Evolutionary conservation across 2,888 invertebrate genomes (phyloP).

Genomic region (Drosophila pegasa): DNA sequence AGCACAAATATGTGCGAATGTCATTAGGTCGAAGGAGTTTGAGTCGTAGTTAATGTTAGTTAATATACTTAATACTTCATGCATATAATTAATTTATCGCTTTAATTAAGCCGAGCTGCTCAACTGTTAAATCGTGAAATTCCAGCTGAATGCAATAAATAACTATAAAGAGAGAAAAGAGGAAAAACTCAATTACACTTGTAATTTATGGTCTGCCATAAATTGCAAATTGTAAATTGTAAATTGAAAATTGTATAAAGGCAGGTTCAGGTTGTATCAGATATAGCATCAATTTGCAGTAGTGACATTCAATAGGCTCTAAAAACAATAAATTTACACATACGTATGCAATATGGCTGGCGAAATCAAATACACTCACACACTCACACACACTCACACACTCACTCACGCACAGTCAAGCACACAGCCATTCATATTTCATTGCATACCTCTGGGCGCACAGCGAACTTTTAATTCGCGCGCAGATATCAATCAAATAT

Average conservation of each 20-base stretch:
- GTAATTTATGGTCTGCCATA: slow-evolving; percentile 32
- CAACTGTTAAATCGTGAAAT: slow-evolving; percentile 8
- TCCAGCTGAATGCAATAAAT: slow-evolving; percentile 17
- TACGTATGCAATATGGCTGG: slow-evolving; percentile 26
- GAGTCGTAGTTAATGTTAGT: no score
- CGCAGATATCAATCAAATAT: slow-evolving; percentile 26
- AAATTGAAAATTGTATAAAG: slow-evolving; percentile 15
- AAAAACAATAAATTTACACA: slow-evolving; percentile 44
- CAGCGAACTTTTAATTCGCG: slow-evolving; percentile 17
- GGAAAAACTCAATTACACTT: slow-evolving; percentile 34
- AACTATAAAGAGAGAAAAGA: background rate
- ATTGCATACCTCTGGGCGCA: slow-evolving; percentile 56
- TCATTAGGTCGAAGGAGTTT: slow-evolving; percentile 2
- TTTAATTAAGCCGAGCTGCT: slow-evolving; percentile 19
- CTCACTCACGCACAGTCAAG: slow-evolving; percentile 28
- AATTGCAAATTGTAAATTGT: slow-evolving; percentile 20
- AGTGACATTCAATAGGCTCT: slow-evolving; percentile 14
- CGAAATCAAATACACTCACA: slow-evolving; percentile 17
- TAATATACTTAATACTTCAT: background rate
- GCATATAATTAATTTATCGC: background rate
- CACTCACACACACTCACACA: slow-evolving; percentile 11
- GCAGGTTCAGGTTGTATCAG: slow-evolving; percentile 9
- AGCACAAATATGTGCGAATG: slow-evolving; percentile 20
- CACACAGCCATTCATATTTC: slow-evolving; percentile 38
- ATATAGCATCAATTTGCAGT: slow-evolving; percentile 35